phyloP scores from a whole-genome alignment of 2,797 vertebrate species.

The Buphagus erythrorhynchus region DNA sequence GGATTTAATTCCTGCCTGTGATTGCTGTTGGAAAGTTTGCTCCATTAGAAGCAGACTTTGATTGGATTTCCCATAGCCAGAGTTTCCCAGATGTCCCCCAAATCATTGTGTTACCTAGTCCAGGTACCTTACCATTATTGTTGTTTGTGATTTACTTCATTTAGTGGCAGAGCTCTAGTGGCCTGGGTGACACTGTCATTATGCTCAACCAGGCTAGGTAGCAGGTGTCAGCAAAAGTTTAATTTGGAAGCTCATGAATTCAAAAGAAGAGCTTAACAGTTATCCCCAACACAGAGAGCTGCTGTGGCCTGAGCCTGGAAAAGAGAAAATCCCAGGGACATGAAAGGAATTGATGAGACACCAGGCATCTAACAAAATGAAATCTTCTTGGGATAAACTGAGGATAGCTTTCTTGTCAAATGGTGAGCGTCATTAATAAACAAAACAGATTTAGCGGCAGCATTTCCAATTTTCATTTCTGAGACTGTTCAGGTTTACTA shows the following conservation, averaged over 20 bases:
- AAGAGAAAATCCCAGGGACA: conserved; percentile 49
- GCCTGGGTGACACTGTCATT: background rate
- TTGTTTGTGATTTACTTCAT: fast-evolving
- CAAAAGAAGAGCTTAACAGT: conserved; percentile 35
- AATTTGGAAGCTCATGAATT: conserved; percentile 69
- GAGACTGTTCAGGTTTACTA: background rate
- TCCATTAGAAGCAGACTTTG: background rate
- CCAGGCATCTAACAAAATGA: background rate
- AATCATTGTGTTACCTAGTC: background rate
- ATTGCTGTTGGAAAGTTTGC: conserved; percentile 24
- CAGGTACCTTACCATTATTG: background rate
- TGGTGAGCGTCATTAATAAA: background rate
- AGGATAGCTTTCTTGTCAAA: background rate
- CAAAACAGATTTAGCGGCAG: background rate
- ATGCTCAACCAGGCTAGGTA: conserved; percentile 9
- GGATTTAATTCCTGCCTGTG: conserved; percentile 11
- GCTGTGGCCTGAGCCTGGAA: conserved; percentile 38
- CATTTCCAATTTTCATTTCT: background rate
- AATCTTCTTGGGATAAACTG: background rate
- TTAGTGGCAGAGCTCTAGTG: background rate
- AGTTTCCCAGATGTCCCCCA: background rate
- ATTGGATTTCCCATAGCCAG: background rate
- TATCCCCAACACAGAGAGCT: conserved; percentile 34
- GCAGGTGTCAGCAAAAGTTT: conserved; percentile 66
- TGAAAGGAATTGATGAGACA: conserved; percentile 48